Conservation (phyloP, 2,797 vertebrate genomes). For the Rhinella marina region DNA sequence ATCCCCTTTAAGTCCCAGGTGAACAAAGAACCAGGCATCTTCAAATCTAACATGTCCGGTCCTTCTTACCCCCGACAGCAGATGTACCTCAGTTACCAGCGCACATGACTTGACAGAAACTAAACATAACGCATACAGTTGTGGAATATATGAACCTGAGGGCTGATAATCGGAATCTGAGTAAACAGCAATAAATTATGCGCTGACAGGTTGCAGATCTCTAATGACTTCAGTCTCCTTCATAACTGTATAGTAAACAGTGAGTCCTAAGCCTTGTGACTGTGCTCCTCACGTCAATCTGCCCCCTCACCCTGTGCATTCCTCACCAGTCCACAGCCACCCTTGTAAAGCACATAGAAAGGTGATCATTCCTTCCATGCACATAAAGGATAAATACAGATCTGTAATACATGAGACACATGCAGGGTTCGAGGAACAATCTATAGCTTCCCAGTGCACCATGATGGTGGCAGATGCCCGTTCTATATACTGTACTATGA, state of each 20-base stretch:
- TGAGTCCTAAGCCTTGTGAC: neutral
- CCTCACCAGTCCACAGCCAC: neutral
- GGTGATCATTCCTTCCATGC: neutral
- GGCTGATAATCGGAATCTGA: neutral
- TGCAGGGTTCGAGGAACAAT: neutral
- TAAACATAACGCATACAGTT: no score
- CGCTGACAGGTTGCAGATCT: neutral
- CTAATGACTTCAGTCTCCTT: neutral
- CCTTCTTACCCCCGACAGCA: neutral
- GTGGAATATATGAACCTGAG: no score
- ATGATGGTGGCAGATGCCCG: neutral
- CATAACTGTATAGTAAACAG: neutral
- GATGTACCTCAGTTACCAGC: neutral
- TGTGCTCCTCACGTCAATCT: neutral
- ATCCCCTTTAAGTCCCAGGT: neutral
- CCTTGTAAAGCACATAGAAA: neutral
- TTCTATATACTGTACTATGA: neutral
- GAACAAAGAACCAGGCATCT: neutral
- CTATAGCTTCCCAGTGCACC: neutral
- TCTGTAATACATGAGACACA: neutral
- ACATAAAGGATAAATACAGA: neutral
- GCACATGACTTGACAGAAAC: no score
- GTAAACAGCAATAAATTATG: neutral
- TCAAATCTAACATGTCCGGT: neutral
- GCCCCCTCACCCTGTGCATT: neutral